Conservation (phyloP, 2,888 invertebrate species). For the Phania funesta region DNA sequence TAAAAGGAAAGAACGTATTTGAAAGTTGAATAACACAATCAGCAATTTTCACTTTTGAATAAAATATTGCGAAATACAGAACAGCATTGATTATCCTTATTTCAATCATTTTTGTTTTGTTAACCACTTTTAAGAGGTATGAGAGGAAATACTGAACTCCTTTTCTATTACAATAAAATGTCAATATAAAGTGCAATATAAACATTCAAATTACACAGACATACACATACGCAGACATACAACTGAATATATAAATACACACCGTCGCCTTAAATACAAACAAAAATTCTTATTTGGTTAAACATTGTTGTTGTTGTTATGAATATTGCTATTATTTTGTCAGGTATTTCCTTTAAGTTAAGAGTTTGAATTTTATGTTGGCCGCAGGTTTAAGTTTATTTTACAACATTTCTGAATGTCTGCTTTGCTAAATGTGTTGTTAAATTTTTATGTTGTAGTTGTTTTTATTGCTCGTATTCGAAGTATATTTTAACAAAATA, state of each 20-base stretch:
- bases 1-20: too few species aligned
- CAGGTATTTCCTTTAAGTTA: too few species aligned
- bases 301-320: background rate
- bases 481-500: background rate
- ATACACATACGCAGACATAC: background rate
- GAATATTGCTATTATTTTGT: background rate
- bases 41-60: too few species aligned
- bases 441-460: conserved; percentile 52
- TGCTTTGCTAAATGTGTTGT: conserved; percentile 40
- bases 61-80: too few species aligned
- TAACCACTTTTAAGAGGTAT: background rate
- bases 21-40: too few species aligned
- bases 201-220: conserved; percentile 17
- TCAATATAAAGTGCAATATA: conserved; percentile 45
- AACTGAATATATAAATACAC: background rate
- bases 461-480: conserved; percentile 32
- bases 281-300: background rate
- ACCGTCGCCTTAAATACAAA: conserved; percentile 11
- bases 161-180: conserved; percentile 38
- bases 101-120: background rate
- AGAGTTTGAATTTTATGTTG: background rate
- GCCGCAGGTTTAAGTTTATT: background rate
- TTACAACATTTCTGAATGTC: conserved; percentile 19
- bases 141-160: conserved; percentile 20
- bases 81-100: too few species aligned